phyloP scores from a whole-genome alignment of 2,113 vertebrate species.

The Herpetotheres cachinnans region DNA sequence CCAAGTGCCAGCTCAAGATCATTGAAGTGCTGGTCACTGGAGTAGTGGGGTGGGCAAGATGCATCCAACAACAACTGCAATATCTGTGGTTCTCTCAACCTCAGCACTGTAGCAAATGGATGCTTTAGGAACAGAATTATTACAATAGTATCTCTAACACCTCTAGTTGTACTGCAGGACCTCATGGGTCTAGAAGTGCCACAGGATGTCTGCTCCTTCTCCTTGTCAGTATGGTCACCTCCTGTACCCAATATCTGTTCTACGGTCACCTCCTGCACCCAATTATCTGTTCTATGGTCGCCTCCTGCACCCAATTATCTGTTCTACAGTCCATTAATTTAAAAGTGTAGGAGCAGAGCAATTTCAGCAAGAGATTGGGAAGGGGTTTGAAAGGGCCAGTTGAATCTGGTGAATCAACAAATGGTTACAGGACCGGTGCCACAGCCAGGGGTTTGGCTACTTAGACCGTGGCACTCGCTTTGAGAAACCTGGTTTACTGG shows the following conservation, averaged over 20 bases:
- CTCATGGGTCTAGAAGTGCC: fast-evolving
- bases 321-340: not conserved
- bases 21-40: not conserved
- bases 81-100: not conserved
- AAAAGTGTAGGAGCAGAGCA: not conserved
- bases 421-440: not conserved
- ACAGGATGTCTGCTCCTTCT: not conserved
- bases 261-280: not conserved
- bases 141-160: not conserved
- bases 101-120: not conserved
- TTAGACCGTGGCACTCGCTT: too few species aligned
- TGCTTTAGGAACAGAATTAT: not conserved
- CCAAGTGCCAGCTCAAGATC: not conserved
- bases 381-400: not conserved
- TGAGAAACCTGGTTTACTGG: too few species aligned
- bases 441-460: too few species aligned
- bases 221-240: not conserved
- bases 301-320: not conserved
- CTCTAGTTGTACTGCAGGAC: not conserved
- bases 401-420: not conserved
- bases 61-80: too few species aligned
- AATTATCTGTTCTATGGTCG: not conserved
- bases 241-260: not conserved
- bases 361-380: not conserved
- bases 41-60: not conserved